These are phyloP conservation scores for Psophia crepitans DNA, from an alignment of 2,113 vertebrate genomes.

Conservation along the genomic window DNA sequence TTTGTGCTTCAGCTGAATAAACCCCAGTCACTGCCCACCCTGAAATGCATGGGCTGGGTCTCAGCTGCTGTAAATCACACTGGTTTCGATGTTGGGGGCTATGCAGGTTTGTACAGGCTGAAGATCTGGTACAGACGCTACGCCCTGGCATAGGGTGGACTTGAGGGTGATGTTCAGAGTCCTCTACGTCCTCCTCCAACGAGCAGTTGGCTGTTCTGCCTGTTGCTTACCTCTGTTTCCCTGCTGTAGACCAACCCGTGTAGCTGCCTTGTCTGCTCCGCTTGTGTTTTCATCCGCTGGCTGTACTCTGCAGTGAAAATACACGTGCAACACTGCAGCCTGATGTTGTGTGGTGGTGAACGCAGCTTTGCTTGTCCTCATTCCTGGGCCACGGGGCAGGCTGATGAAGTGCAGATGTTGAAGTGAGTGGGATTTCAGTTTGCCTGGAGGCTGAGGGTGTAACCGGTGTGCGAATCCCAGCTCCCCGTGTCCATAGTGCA, in stretches of 20 bases:
- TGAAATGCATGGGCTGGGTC: neutral
- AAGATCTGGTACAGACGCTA: neutral
- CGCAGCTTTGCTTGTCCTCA: neutral
- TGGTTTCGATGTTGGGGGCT: neutral
- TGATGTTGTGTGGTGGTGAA: neutral
- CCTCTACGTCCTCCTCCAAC: neutral
- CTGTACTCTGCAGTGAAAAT: neutral
- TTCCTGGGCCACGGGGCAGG: neutral
- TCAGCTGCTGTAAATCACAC: neutral
- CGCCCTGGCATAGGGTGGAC: neutral
- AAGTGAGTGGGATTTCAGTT: neutral
- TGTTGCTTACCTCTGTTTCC: neutral
- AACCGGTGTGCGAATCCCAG: neutral
- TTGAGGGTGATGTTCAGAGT: neutral
- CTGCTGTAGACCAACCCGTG: too few species aligned
- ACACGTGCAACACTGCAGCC: too few species aligned
- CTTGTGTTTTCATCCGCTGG: neutral
- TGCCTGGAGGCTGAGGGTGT: neutral
- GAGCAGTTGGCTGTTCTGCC: neutral
- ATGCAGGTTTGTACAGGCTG: neutral
- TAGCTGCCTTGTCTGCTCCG: neutral
- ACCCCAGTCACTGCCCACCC: rapidly evolving
- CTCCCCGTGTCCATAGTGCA: rapidly evolving
- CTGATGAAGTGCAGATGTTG: neutral
- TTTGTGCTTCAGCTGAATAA: neutral